Evolutionary conservation across 64 coral and sea anemone genomes (phyloP), one percentile per base, ranked within the genome.

Genomic region (Platygyra sinensis): DNA sequence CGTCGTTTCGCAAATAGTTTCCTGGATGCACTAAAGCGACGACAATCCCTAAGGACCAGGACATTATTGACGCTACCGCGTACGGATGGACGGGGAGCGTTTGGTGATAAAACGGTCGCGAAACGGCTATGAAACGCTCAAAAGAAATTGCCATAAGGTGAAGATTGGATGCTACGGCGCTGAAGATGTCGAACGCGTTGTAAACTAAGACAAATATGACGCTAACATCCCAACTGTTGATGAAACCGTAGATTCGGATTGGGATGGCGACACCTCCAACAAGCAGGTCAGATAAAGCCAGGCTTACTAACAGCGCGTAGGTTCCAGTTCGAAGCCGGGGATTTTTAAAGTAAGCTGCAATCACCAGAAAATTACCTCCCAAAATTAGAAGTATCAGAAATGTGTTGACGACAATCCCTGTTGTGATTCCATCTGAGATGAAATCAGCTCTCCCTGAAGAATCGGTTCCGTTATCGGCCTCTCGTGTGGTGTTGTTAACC

Each of bases 41-140:
- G 0, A 93, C 4, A 62, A 93, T 20, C 0, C 87, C 91, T 17
- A 88, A 57, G 4, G 30, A 22, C 95, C 95, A 96, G 5, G 95
- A 92, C 12, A 87, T 31, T 1, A 57, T 13, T 62, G 93, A 90
- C 62, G 82, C 86, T 13, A 90, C 13, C 13, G 86, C 80, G 67
- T 93, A 96, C 14, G 89, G 75, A 2, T 77, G 75, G 54, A 79
- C 30, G 9, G 83, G n/a, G 10, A 96, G 83, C 18, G 95, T 91
- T 54, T 93, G 87, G 63, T 96, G 84, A 50, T 86, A 89, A 60
- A 96, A 86, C 61, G 95, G 95, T 67, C 67, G 86, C 14, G 91
- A 93, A 60, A 96, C 86, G 15, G 95, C 95, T 18, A 96, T 67
- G 33, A 87, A 96, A 46, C 95, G 95, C 63, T 96, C 95, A 24